A percentile compares a stretch with the other conserved stretches of the same genome.
Conservation (phyloP, 2,113 vertebrate genomes). For the Coptodon bakossiorum region DNA sequence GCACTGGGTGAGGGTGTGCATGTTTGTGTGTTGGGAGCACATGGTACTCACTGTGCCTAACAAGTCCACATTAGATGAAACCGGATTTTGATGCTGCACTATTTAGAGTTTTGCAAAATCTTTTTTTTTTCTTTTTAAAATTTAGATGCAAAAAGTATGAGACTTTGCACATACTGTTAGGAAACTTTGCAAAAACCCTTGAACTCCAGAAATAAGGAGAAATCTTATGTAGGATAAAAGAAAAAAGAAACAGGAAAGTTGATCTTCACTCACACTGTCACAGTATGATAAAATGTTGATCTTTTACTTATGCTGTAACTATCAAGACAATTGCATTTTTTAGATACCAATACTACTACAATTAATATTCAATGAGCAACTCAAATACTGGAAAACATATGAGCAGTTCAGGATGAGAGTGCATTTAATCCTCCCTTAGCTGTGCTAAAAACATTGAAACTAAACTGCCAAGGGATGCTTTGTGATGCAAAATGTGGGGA, state of each 20-base stretch:
- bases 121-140: not conserved
- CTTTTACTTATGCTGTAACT: not conserved
- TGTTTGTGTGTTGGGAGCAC: not conserved
- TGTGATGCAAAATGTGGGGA: not conserved
- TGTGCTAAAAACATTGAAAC: not conserved
- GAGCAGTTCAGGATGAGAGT: not conserved
- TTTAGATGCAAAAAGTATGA: not conserved
- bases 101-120: not conserved
- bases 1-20: not conserved
- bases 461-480: not conserved
- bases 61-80: not conserved
- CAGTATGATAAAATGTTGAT: not conserved
- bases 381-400: not conserved
- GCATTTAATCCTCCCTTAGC: not conserved
- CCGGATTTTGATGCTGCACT: not conserved
- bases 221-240: not conserved
- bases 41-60: not conserved
- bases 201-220: not conserved
- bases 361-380: slow-evolving; percentile 2
- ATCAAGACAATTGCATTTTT: not conserved
- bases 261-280: not conserved
- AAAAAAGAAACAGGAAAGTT: not conserved
- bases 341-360: not conserved
- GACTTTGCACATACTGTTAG: not conserved
- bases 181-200: not conserved